Percentiles rank a stretch among this genome's conserved stretches.
These are phyloP conservation scores for Semibalanus balanoides DNA, from an alignment of 1,140 invertebrate genomes.

Conservation along the genomic window DNA sequence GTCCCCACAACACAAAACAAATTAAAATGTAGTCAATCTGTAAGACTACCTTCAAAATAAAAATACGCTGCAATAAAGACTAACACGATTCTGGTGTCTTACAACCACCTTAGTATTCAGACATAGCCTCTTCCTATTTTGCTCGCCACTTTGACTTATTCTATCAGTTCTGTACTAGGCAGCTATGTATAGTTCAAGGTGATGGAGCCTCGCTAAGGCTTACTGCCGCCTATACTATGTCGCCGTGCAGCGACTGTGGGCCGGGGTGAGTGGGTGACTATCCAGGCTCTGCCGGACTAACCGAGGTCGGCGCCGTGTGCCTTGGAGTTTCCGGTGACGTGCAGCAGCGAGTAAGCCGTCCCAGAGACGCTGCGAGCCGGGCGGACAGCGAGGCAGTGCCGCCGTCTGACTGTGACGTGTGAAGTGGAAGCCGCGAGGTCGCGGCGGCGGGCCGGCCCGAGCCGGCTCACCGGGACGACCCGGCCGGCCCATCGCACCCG, in stretches of 20 bases:
- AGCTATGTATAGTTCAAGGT: background rate
- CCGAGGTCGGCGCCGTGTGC: constrained; percentile 90
- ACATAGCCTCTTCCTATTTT: background rate
- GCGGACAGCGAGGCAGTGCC: constrained; percentile 70
- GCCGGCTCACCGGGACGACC: constrained; percentile 25
- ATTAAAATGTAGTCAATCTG: too few species aligned
- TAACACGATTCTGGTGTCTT: too few species aligned
- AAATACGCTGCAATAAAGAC: too few species aligned
- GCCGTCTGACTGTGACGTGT: constrained; percentile 81
- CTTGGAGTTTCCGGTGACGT: constrained; percentile 81
- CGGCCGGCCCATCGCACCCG: constrained; percentile 4
- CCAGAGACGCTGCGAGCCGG: constrained; percentile 71
- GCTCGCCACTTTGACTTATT: background rate
- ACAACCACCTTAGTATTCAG: background rate
- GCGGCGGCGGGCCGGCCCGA: constrained; percentile 47
- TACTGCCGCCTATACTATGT: too few species aligned
- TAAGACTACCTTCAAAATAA: too few species aligned
- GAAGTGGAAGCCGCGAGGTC: constrained; percentile 42
- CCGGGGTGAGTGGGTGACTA: background rate
- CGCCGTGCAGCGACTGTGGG: too few species aligned
- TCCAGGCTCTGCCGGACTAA: constrained; percentile 26
- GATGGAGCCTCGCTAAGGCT: too few species aligned
- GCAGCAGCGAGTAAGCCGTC: constrained; percentile 88
- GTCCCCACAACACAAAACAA: too few species aligned
- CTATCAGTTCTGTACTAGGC: background rate